A percentile compares a stretch with the other conserved stretches of the same genome.
Conservation (phyloP, 1,140 invertebrate species). For the Aculops lycopersici region DNA sequence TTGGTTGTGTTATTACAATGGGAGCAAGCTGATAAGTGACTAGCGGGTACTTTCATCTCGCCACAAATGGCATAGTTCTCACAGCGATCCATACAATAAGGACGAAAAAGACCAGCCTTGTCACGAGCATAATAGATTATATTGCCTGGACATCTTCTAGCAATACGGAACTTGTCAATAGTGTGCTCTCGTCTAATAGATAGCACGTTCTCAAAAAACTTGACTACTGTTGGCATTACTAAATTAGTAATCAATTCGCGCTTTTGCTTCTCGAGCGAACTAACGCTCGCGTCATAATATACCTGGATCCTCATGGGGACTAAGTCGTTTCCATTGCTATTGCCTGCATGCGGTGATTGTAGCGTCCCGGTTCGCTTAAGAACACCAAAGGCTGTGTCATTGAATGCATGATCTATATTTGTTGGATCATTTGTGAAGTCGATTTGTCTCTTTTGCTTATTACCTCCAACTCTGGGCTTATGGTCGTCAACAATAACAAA, state of each 20-base stretch:
- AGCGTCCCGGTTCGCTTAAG: no score
- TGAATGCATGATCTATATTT: no score
- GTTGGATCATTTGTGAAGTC: no score
- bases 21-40: constrained; percentile 50
- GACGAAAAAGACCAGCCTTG: constrained; percentile 22
- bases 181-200: not conserved
- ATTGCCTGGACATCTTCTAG: constrained; percentile 20
- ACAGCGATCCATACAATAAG: constrained; percentile 60
- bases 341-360: no score
- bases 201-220: not conserved
- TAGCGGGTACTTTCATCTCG: constrained; percentile 57
- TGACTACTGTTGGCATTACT: not conserved
- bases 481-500: no score
- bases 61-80: constrained; percentile 59
- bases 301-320: no score
- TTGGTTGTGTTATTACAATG: constrained; percentile 3
- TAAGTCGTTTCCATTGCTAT: no score
- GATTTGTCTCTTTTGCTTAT: no score
- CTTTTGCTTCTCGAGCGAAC: constrained; percentile 48
- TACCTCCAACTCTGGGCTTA: no score
- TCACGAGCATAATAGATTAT: constrained; percentile 15
- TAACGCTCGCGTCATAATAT: constrained; percentile 58
- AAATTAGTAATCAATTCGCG: constrained; percentile 55
- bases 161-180: not conserved
- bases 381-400: no score